These are phyloP conservation scores for Ceyx cyanopectus DNA, from an alignment of 2,113 vertebrate genomes.

Conservation along the genomic window DNA sequence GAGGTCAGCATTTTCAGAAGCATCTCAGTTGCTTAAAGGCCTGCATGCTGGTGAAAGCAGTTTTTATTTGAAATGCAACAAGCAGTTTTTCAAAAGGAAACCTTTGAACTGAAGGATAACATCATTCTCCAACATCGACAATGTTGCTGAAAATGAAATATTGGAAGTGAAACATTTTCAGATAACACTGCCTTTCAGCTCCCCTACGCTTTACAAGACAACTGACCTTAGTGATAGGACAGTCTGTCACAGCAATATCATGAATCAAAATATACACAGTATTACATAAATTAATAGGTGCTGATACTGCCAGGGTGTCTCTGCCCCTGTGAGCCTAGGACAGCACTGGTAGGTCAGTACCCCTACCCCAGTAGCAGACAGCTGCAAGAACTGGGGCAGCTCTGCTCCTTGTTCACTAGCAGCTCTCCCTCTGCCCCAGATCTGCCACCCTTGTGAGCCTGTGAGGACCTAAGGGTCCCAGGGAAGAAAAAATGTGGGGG, in stretches of 20 bases:
- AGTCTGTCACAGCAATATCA: neutral
- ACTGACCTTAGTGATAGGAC: neutral
- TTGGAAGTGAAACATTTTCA: neutral
- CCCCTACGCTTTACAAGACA: neutral
- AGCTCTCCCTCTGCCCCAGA: neutral
- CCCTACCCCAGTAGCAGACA: neutral
- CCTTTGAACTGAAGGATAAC: neutral
- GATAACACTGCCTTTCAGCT: neutral
- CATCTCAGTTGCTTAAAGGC: neutral
- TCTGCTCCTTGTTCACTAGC: neutral
- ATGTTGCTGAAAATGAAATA: neutral
- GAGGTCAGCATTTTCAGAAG: slow-evolving; percentile 11
- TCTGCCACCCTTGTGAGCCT: neutral
- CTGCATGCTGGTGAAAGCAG: neutral
- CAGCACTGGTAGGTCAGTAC: neutral
- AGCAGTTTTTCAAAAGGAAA: neutral
- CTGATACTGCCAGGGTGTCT: neutral
- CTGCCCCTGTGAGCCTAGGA: neutral
- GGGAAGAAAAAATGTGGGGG: neutral
- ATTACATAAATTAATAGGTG: neutral
- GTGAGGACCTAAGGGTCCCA: neutral
- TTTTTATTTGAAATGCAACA: neutral
- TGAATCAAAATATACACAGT: neutral
- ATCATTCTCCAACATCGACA: neutral
- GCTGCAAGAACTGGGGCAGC: neutral